Percentiles rank a stretch among this genome's conserved stretches.
These are phyloP conservation scores for Drosophila nigromelanica DNA, from an alignment of 1,140 invertebrate species.

Conservation along the genomic window DNA sequence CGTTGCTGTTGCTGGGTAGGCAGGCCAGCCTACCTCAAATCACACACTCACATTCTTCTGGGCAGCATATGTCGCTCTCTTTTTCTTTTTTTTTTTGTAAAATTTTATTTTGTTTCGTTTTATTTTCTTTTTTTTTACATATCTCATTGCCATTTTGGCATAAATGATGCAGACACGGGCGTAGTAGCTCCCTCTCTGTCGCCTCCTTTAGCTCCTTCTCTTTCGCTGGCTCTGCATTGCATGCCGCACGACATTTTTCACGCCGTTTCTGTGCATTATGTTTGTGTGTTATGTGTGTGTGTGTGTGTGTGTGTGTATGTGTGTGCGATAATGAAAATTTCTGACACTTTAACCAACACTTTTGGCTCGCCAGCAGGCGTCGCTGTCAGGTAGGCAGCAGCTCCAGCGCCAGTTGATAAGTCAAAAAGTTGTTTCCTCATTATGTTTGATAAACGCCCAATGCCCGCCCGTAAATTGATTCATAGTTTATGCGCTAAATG, in stretches of 20 bases:
- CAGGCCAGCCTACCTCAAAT: constrained; percentile 68
- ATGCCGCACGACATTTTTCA: constrained; percentile 80
- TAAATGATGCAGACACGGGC: constrained; percentile 75
- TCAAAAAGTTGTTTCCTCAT: constrained; percentile 80
- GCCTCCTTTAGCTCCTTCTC: constrained; percentile 12
- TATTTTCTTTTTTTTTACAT: constrained; percentile 60
- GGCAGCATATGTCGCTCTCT: constrained; percentile 10
- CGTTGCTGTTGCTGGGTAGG: constrained; percentile 22
- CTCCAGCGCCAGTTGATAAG: constrained; percentile 68
- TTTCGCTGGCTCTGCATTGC: constrained; percentile 55
- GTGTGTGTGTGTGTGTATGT: constrained; percentile 40
- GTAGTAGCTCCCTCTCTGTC: constrained; percentile 37
- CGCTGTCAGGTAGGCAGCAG: constrained; percentile 46
- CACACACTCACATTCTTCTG: constrained; percentile 41
- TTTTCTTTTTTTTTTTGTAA: constrained; percentile 26
- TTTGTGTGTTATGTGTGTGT: constrained; percentile 25
- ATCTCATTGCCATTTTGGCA: constrained; percentile 74
- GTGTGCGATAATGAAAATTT: constrained; percentile 78
- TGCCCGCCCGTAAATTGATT: constrained; percentile 74
- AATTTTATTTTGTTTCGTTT: constrained; percentile 24
- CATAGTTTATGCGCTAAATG: constrained; percentile 75
- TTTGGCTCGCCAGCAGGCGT: constrained; percentile 66
- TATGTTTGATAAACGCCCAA: constrained; percentile 77
- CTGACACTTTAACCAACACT: constrained; percentile 81
- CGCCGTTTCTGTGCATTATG: constrained; percentile 31